Percentiles rank a stretch among this genome's conserved stretches.
phyloP scores from a whole-genome alignment of 2,113 vertebrate genomes.

The Microcebus tavaratra region DNA sequence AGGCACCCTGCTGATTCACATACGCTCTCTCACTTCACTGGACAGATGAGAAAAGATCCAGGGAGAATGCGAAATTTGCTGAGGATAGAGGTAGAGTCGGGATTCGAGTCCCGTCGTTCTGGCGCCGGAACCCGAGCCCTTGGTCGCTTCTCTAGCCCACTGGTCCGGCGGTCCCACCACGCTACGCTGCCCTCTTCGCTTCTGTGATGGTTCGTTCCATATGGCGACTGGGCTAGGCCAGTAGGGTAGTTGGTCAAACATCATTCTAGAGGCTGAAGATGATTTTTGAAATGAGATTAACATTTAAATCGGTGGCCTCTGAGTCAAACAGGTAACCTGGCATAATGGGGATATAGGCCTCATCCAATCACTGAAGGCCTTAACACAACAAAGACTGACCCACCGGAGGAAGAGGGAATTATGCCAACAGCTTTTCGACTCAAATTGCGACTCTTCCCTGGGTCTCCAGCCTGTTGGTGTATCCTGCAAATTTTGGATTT shows the following conservation, averaged over 20 bases:
- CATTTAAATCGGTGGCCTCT: not conserved
- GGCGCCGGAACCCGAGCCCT: not conserved
- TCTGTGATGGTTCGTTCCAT: not conserved
- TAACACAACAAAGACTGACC: not conserved
- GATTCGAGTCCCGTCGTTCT: not conserved
- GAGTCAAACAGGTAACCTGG: not conserved
- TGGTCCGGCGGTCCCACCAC: rapidly evolving
- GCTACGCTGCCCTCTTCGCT: too few relatives aligned
- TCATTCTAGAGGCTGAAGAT: not conserved
- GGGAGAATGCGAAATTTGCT: not conserved
- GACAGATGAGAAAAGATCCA: not conserved
- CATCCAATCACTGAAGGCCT: not conserved
- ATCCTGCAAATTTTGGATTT: not conserved
- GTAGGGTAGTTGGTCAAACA: not conserved
- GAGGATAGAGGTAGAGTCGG: too few relatives aligned
- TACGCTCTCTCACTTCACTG: not conserved
- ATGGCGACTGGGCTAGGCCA: not conserved
- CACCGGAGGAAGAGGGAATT: not conserved
- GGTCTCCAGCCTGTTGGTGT: not conserved
- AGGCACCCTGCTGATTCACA: not conserved
- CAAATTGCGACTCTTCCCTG: not conserved
- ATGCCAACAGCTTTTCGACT: not conserved
- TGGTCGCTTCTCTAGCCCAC: not conserved
- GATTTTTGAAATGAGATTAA: not conserved
- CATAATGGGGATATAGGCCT: not conserved